These are phyloP conservation scores for Emydura subglobosa DNA, from an alignment of 2,113 vertebrate species.

Conservation along the genomic window DNA sequence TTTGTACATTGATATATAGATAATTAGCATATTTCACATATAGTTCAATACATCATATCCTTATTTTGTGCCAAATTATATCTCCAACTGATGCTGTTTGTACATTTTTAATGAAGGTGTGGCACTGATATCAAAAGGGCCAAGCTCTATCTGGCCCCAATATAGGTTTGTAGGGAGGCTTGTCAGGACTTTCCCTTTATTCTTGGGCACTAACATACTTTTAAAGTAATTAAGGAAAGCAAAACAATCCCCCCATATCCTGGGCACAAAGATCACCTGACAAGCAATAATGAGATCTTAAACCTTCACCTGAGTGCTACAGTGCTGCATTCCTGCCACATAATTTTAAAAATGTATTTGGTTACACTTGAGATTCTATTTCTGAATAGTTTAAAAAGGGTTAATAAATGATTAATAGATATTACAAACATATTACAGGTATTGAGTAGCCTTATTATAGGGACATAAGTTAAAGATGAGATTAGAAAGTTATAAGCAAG, in stretches of 20 bases:
- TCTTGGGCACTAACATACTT: neutral
- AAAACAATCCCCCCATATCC: neutral
- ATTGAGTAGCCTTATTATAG: neutral
- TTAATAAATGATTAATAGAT: neutral
- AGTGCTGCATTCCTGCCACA: neutral
- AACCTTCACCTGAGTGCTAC: neutral
- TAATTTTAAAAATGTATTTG: neutral
- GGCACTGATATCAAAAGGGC: neutral
- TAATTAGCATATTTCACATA: neutral
- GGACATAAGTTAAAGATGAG: neutral
- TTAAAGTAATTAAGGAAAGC: neutral
- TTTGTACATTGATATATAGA: neutral
- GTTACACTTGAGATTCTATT: neutral
- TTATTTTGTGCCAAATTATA: neutral
- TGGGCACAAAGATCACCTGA: neutral
- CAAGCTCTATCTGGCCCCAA: neutral
- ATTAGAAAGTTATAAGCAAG: neutral
- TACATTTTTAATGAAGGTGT: neutral
- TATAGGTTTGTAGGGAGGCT: neutral
- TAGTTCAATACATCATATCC: neutral
- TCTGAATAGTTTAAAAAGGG: neutral
- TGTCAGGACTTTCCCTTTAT: neutral
- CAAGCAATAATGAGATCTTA: neutral
- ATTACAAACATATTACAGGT: neutral
- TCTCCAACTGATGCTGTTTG: neutral